Conservation (phyloP, 1,140 invertebrate genomes). For the Papilio aristodemus region DNA sequence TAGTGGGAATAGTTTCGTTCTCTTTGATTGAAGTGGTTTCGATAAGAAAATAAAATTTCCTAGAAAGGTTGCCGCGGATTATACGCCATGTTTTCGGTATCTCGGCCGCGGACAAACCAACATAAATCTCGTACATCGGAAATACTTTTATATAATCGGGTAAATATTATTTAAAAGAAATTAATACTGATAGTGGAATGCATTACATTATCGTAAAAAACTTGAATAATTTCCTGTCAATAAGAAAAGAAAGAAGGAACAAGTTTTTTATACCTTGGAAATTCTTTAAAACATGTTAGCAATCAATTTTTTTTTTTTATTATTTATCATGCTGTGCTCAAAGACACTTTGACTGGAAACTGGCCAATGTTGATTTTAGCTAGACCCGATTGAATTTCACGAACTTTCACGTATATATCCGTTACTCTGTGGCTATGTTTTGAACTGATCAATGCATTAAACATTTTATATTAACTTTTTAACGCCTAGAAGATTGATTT, state of each 20-base stretch:
- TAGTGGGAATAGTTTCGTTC: too few relatives aligned
- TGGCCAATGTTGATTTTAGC: conserved; percentile 17
- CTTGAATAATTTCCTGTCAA: too few relatives aligned
- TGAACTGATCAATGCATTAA: too few relatives aligned
- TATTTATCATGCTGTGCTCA: conserved; percentile 14
- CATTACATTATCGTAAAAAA: too few relatives aligned
- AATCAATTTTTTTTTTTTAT: not conserved
- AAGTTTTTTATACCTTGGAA: not conserved
- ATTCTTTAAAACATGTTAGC: not conserved
- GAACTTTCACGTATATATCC: not conserved
- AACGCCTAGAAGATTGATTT: too few relatives aligned
- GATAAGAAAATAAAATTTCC: not conserved
- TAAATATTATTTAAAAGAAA: not conserved
- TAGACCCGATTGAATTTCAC: conserved; percentile 3
- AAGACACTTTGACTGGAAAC: conserved; percentile 22
- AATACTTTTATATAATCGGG: not conserved
- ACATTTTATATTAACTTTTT: too few relatives aligned
- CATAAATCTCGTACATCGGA: not conserved
- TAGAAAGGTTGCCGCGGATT: not conserved
- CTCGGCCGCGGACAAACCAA: not conserved
- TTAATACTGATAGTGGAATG: too few relatives aligned
- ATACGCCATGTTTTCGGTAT: not conserved
- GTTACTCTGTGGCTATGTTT: not conserved
- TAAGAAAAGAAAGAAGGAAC: too few relatives aligned
- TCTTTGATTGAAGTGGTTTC: not conserved